A percentile compares a stretch with the other conserved stretches of the same genome.
Evolutionary conservation across 2,113 vertebrate species (phyloP).

Genomic region (Pseudorasbora parva): DNA sequence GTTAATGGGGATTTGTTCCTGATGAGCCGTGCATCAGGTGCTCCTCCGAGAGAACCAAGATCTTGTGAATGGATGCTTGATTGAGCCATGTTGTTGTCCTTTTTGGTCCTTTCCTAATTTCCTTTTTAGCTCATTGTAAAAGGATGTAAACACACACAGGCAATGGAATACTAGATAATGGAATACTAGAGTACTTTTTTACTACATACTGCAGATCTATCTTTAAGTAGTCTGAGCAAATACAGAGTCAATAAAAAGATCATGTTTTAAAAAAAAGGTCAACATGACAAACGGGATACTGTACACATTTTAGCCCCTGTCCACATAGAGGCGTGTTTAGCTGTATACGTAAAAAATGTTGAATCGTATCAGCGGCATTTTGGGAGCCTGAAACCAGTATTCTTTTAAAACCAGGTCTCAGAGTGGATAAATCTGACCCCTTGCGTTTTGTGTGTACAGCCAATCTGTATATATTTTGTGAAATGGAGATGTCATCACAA

Average conservation of each 20-base stretch:
- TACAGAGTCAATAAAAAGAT: background rate
- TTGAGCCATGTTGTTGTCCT: background rate
- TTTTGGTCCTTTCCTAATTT: conserved; percentile 14
- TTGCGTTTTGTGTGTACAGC: too few species aligned
- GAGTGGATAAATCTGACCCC: too few species aligned
- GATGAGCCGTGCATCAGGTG: conserved; percentile 29
- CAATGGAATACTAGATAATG: background rate
- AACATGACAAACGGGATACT: background rate
- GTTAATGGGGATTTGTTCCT: conserved; percentile 20
- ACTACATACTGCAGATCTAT: background rate
- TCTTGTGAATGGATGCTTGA: background rate
- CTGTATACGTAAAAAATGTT: too few species aligned
- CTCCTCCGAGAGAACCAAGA: background rate
- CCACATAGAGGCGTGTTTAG: too few species aligned
- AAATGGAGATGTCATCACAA: too few species aligned
- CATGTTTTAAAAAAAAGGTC: too few species aligned
- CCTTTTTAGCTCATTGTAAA: background rate
- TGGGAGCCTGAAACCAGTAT: too few species aligned
- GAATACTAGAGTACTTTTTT: background rate
- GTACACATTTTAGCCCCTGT: background rate
- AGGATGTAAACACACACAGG: background rate
- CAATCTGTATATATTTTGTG: too few species aligned
- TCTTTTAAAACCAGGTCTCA: too few species aligned
- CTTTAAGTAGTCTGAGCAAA: background rate
- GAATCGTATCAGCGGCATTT: too few species aligned